Evolutionary conservation across 1,140 invertebrate species (phyloP).

Genomic region (Drosophila orosa): DNA sequence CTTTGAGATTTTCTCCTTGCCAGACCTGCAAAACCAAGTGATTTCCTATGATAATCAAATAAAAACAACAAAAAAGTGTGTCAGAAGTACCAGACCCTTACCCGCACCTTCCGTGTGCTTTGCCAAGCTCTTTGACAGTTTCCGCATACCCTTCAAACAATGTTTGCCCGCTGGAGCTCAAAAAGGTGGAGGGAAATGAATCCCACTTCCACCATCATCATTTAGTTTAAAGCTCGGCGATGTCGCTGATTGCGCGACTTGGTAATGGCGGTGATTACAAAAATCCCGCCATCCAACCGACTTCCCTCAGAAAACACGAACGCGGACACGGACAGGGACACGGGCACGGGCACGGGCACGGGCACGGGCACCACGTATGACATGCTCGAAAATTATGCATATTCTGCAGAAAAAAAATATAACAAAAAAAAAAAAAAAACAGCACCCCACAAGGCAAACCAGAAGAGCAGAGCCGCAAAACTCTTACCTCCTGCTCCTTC

Average conservation of each 20-base stretch:
- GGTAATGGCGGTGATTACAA: constrained; percentile 80
- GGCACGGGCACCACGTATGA: constrained; percentile 62
- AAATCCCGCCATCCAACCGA: constrained; percentile 39
- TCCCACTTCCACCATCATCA: constrained; percentile 44
- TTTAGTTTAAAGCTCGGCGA: constrained; percentile 60
- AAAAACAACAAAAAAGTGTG: constrained; percentile 22
- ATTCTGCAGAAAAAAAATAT: constrained; percentile 66
- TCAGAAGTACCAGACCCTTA: neutral
- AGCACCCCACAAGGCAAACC: constrained; percentile 30
- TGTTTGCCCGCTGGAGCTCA: constrained; percentile 24
- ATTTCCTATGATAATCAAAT: constrained; percentile 28
- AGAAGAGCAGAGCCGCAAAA: constrained; percentile 30
- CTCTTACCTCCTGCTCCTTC: constrained; percentile 29
- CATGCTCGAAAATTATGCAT: constrained; percentile 79
- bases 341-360: constrained; percentile 17
- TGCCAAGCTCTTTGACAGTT: constrained; percentile 28
- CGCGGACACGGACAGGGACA: constrained; percentile 24
- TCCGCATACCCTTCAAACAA: constrained; percentile 37
- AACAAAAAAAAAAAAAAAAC: constrained; percentile 34
- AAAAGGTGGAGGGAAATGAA: constrained; percentile 25
- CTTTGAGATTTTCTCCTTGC: neutral
- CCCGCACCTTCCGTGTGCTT: neutral
- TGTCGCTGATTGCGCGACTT: constrained; percentile 78
- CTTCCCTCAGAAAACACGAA: constrained; percentile 22
- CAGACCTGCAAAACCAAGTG: neutral